Evolutionary conservation across 2,888 invertebrate species (phyloP), one percentile per base, ranked within the genome.

Genomic region (Podotricha telesiphe): DNA sequence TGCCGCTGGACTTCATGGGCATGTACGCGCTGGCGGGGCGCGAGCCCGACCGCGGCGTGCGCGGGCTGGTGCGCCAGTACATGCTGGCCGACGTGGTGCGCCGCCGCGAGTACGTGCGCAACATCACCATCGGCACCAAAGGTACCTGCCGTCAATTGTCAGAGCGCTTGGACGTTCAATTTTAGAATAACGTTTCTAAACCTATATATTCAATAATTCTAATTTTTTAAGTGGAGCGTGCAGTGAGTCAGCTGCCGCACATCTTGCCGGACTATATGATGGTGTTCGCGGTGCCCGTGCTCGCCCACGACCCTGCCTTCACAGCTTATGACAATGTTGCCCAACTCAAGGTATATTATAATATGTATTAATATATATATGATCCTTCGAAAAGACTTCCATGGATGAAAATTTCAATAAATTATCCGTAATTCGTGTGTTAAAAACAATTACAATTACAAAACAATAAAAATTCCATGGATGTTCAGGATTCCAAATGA

Each of bases 231-330:
- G 94, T 95, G 77, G 96, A 96, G 79, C 95, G 95, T 73, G 96
- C 96, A 0, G 93, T 95, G 82, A 94, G 95, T 75, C 97, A 97
- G 91, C 90, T 97, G 83, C 96, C 97, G 50, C 96, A 97, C 87
- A 97, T 98, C 85, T 93, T 99, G 88, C 99, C 99, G 65, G 99
- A 99, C 93, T 99, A 99, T 86, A 98, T 98, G 96, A 93, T 99
- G 82, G 98, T 98, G 75, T 99, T 99, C 90, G 97, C 98, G n/a
- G 96, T 99, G 77, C 98, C 99, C 61, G 95, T 99, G 64, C 94
- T 99, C 70, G 97, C 99, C n/a, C 98, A 99, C 86, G 97, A 98
- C 88, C 97, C 98, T 7, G 94, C 95, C 76, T 97, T 96, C 84
- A 96, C 96, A 62, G 94, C 95, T 74, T 95, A 96, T 88, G 95